phyloP scores from a whole-genome alignment of 2,113 vertebrate genomes.

The Nycticebus coucang region DNA sequence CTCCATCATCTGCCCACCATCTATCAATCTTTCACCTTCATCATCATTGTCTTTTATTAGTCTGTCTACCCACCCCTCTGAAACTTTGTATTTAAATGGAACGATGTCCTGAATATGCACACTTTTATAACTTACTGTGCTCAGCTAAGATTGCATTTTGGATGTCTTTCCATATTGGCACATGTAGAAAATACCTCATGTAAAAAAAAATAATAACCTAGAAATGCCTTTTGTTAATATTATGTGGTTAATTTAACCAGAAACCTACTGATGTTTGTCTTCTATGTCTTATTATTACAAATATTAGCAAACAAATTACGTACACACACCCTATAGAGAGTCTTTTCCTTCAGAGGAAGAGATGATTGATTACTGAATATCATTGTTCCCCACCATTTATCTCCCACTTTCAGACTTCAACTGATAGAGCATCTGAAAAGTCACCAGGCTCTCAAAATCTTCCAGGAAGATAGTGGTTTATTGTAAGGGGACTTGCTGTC shows the following conservation, averaged over 20 bases:
- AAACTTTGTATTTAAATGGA: neutral
- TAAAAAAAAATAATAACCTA: neutral
- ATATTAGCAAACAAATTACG: neutral
- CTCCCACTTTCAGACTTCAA: slow-evolving; percentile 19
- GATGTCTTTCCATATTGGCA: neutral
- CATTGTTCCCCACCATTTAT: neutral
- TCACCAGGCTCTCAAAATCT: slow-evolving; percentile 15
- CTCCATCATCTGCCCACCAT: neutral
- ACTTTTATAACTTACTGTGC: neutral
- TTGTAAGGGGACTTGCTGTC: slow-evolving; percentile 20
- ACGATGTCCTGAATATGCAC: neutral
- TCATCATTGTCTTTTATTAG: no score
- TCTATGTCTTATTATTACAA: neutral
- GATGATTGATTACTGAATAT: neutral
- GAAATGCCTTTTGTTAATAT: neutral
- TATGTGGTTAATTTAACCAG: neutral
- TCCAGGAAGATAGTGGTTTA: slow-evolving; percentile 27
- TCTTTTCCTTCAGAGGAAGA: neutral
- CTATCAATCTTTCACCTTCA: neutral
- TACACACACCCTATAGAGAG: neutral
- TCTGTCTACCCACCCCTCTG: neutral
- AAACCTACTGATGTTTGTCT: neutral
- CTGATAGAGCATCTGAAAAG: slow-evolving; percentile 45
- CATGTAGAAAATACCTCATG: neutral
- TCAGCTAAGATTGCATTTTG: neutral